Evolutionary conservation across 2,113 vertebrate species (phyloP), one percentile per base, ranked within the genome.

Genomic region (Oncorhynchus keta): DNA sequence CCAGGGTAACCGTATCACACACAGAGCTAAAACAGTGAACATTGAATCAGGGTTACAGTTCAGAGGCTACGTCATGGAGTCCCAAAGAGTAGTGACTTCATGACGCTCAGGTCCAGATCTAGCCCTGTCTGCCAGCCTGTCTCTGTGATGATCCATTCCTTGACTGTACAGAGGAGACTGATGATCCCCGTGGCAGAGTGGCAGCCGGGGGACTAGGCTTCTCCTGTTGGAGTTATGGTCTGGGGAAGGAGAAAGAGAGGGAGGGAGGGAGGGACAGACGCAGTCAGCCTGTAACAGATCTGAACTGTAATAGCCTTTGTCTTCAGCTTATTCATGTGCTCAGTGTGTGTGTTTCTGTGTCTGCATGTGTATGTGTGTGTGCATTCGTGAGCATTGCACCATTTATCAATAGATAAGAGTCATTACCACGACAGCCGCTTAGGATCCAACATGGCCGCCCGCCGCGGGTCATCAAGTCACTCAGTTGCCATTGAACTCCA

Each of bases 331-430:
- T 39, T 39, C 7, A 39, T 16, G 3, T 13, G 11, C 74, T 75
- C 69, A 72, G 57, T 22, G 55, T 39, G 24, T 71, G 48, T 71
- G 68, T 49, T 35, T 70, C 18, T 70, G n/a, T 70, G 30, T n/a
- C 30, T 70, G 69, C 51, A 28, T 73, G 72, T 73, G 26, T 32
- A 26, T 59, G 70, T 72, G 70, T 18, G 48, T 49, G 67, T 65
- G 77, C 55, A 48, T 73, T 64, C 68, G 66, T 76, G 75, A 68
- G 65, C 78, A 75, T 70, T 30, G 49, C 57, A 75, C 78, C 84
- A 83, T 92, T 90, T 82, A 79, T 91, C 90, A 89, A 76, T 77
- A 77, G 82, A 80, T 87, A 83, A 78, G 85, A 77, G 20, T 85
- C 74, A 91, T 90, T 85, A 86, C 67, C n/a, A 71, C 76, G 79